phyloP scores from a whole-genome alignment of 2,797 vertebrate species.

The Cephalopachus bancanus region DNA sequence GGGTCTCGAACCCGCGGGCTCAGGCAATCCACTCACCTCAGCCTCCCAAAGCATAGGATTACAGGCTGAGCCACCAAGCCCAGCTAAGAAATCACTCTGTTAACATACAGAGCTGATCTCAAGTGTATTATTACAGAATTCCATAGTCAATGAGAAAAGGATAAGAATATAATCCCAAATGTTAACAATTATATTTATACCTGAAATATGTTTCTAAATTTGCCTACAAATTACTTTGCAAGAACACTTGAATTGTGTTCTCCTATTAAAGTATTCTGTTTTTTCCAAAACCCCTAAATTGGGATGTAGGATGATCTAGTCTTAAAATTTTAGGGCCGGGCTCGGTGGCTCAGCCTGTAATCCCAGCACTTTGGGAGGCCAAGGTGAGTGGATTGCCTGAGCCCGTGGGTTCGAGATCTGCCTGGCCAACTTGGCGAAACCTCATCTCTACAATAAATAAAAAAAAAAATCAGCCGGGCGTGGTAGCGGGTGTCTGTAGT shows the following conservation, averaged over 20 bases:
- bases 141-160: conserved; percentile 15
- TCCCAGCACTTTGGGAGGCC: no score
- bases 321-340: neutral
- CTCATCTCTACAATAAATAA: no score
- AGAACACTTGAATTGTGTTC: conserved; percentile 24
- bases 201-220: conserved; percentile 35
- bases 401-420: no score
- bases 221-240: conserved; percentile 16
- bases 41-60: no score
- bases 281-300: conserved; percentile 25
- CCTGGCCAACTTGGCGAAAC: no score
- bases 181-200: conserved; percentile 25
- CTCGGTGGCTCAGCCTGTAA: no score
- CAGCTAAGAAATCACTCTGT: neutral
- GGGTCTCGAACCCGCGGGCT: no score
- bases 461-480: no score
- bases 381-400: no score
- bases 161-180: conserved; percentile 42
- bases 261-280: neutral
- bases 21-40: no score
- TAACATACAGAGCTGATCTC: neutral
- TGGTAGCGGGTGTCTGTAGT: no score
- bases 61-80: no score
- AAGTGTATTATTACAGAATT: conserved; percentile 1
- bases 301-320: neutral